Evolutionary conservation across 2,113 vertebrate species (phyloP).

Genomic region (Orientallactaga bullata): DNA sequence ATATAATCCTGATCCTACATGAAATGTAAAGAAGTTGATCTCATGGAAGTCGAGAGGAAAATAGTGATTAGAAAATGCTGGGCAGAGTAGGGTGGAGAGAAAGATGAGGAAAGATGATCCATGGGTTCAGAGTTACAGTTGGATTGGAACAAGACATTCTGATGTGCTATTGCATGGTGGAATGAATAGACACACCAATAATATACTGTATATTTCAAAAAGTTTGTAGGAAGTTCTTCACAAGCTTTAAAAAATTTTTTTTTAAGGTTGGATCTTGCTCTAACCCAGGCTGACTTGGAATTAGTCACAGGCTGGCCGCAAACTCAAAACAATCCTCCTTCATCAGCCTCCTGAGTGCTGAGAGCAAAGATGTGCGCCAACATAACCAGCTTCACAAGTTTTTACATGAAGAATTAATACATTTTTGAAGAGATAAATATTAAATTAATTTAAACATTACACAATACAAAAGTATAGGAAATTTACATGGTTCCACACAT

Average conservation of each 20-base stretch:
- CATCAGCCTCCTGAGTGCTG: too few species aligned
- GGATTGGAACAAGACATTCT: neutral
- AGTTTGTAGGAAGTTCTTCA: neutral
- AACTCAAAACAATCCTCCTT: too few species aligned
- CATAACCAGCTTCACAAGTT: neutral
- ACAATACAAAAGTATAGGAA: neutral
- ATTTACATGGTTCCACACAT: neutral
- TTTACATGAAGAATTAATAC: neutral
- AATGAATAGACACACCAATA: neutral
- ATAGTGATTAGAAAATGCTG: neutral
- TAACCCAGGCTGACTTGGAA: too few species aligned
- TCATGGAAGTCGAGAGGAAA: neutral
- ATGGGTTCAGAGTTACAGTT: rapidly evolving
- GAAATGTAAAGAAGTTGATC: neutral
- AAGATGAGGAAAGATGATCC: neutral
- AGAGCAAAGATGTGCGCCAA: too few species aligned
- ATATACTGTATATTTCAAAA: neutral
- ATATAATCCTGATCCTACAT: neutral
- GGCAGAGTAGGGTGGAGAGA: too few species aligned
- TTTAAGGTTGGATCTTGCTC: too few species aligned
- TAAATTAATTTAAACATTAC: neutral
- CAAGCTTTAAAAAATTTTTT: neutral
- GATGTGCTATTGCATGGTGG: neutral
- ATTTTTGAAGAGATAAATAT: neutral
- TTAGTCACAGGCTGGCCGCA: too few species aligned